Evolutionary conservation across 2,888 invertebrate species (phyloP).

Genomic region (Hipparchia sbordonii): DNA sequence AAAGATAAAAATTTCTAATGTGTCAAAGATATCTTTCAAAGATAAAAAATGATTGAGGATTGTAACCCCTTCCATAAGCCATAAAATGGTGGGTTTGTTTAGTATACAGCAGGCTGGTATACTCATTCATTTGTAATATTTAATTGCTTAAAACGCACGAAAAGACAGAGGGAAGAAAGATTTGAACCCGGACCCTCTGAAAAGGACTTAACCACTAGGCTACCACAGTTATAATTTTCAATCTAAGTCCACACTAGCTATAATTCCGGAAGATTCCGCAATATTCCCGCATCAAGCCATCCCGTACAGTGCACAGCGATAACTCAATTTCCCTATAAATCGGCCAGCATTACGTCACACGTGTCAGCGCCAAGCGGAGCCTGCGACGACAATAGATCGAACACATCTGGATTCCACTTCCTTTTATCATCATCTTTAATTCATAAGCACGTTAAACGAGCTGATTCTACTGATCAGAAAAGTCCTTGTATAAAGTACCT

Average conservation of each 20-base stretch:
- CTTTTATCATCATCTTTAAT: constrained; percentile 13
- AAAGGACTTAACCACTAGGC: too few species aligned
- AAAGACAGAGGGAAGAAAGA: too few species aligned
- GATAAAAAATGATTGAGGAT: too few species aligned
- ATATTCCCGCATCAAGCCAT: constrained; percentile 7
- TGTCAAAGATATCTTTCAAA: too few species aligned
- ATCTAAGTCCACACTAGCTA: not conserved
- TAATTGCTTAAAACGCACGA: too few species aligned
- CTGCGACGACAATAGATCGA: constrained; percentile 8
- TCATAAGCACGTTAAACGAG: constrained; percentile 1
- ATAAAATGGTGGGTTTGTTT: too few species aligned
- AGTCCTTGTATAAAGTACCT: not conserved
- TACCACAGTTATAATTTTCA: not conserved
- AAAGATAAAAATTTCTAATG: too few species aligned
- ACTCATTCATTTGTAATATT: too few species aligned
- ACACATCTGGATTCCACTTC: constrained; percentile 3
- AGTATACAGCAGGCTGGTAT: too few species aligned
- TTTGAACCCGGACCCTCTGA: too few species aligned
- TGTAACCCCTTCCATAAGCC: too few species aligned
- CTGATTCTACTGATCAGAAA: not conserved
- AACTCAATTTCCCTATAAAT: constrained; percentile 20
- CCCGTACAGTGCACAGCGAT: not conserved
- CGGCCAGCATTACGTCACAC: constrained; percentile 14
- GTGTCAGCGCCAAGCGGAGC: not conserved
- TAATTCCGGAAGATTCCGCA: not conserved